Evolutionary conservation across 2,797 vertebrate species (phyloP), one percentile per base, ranked within the genome.

Genomic region (Anniella stebbinsi): DNA sequence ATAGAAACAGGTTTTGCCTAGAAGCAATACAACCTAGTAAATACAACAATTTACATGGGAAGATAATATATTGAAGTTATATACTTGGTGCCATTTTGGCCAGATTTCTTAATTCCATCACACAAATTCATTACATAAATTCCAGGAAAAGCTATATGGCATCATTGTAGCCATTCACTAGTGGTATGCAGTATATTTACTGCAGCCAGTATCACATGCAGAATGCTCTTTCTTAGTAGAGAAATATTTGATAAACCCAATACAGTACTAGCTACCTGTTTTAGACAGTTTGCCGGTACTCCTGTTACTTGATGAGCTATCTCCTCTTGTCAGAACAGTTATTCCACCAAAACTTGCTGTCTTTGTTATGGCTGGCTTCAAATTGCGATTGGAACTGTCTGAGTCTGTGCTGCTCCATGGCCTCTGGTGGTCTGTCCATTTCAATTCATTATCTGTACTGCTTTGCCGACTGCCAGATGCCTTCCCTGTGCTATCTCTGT

Each of bases 391-490:
- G 78, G 99, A 98, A 90, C 98, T 98, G 94, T 99, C 99, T 0
- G 99, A 99, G 91, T 99, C 99, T 0, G 98, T 99, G 97, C 99
- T 99, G 98, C 99, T 99, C 99, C 99, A 99, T 38, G 99, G 98
- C 92, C 97, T 97, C 85, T 98, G 98, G 92, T 98, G 98, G 91
- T 99, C 99, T 83, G 97, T 94, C 98, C 98, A 96, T 94, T 97
- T 98, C 95, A 98, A 95, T 92, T 99, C 99, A 0, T 98, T 98
- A 93, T 99, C 99, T 0, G 98, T 98, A 95, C 99, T 99, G 97
- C 98, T 99, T 95, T 99, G 98, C 38, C 98, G 98, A 96, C 98
- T 99, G 94, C 98, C 98, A 11, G 98, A 98, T 38, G 98, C 97
- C 94, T 98, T 98, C 88, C 97, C 98, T 0, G 98, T 98, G 95